A percentile compares a stretch with the other conserved stretches of the same genome.
phyloP scores from a whole-genome alignment of 2,113 vertebrate genomes.

The Esox niger region DNA sequence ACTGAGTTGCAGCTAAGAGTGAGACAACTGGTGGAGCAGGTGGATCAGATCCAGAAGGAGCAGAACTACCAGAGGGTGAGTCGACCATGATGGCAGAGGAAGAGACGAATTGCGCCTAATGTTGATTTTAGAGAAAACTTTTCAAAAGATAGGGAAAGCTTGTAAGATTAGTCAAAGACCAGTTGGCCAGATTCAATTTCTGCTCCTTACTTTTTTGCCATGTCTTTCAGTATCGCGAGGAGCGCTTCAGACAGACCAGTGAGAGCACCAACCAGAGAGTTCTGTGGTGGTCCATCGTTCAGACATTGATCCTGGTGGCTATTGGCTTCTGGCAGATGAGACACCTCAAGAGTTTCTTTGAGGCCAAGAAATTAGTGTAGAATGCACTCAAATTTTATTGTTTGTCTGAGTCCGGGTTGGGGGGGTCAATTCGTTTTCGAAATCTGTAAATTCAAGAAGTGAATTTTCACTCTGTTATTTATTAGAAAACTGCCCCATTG shows the following conservation, averaged over 20 bases:
- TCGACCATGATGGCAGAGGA: too few relatives aligned
- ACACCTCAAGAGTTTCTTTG: constrained; percentile 92
- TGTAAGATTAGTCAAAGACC: too few relatives aligned
- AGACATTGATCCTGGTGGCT: constrained; percentile 88
- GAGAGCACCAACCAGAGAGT: constrained; percentile 92
- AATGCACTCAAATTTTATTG: background rate
- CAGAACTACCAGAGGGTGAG: constrained; percentile 91
- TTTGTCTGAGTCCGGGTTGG: background rate
- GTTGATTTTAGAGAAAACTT: too few relatives aligned
- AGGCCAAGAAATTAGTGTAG: constrained; percentile 92
- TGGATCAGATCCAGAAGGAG: constrained; percentile 93
- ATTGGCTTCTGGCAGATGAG: constrained; percentile 93
- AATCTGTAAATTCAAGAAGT: background rate
- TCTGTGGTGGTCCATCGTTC: constrained; percentile 92
- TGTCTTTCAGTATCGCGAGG: constrained; percentile 81
- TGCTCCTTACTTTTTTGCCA: background rate
- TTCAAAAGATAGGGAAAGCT: too few relatives aligned
- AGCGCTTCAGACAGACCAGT: constrained; percentile 89
- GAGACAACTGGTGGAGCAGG: constrained; percentile 87
- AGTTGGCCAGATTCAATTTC: too few relatives aligned
- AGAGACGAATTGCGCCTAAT: too few relatives aligned
- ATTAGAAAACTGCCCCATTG: background rate
- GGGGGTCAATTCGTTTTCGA: too few relatives aligned
- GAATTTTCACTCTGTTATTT: too few relatives aligned
- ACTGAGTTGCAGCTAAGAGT: constrained; percentile 87